Percentiles rank a stretch among this genome's conserved stretches.
phyloP scores from a whole-genome alignment of 2,113 vertebrate species.

The Euleptes europaea region DNA sequence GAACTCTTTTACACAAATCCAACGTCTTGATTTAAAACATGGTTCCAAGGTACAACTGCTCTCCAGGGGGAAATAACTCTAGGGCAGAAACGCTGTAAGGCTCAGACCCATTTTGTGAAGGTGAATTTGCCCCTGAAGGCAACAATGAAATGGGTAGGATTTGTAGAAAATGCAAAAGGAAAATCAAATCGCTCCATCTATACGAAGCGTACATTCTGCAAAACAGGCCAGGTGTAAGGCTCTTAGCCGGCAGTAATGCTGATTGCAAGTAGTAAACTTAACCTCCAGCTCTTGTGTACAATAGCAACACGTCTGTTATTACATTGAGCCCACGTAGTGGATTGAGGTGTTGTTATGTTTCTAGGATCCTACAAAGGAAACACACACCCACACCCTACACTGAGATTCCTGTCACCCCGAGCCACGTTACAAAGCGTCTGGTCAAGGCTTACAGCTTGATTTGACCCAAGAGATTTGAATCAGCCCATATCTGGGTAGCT shows the following conservation, averaged over 20 bases:
- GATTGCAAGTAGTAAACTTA: background rate
- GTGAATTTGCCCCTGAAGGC: background rate
- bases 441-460: no score
- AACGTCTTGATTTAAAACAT: background rate
- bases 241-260: background rate
- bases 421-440: no score
- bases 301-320: background rate
- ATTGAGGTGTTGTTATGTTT: no score
- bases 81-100: background rate
- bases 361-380: background rate
- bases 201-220: background rate
- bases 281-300: background rate
- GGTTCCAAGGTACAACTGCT: background rate
- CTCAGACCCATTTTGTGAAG: fast-evolving
- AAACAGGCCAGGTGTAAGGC: background rate
- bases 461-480: no score
- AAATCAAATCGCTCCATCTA: background rate
- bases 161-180: background rate
- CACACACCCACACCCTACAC: background rate
- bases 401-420: background rate
- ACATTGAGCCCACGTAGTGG: background rate
- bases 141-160: background rate
- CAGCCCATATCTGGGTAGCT: no score
- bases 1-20: background rate
- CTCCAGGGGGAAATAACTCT: background rate